phyloP scores from a whole-genome alignment of 2,797 vertebrate genomes.

The Balearica regulorum region DNA sequence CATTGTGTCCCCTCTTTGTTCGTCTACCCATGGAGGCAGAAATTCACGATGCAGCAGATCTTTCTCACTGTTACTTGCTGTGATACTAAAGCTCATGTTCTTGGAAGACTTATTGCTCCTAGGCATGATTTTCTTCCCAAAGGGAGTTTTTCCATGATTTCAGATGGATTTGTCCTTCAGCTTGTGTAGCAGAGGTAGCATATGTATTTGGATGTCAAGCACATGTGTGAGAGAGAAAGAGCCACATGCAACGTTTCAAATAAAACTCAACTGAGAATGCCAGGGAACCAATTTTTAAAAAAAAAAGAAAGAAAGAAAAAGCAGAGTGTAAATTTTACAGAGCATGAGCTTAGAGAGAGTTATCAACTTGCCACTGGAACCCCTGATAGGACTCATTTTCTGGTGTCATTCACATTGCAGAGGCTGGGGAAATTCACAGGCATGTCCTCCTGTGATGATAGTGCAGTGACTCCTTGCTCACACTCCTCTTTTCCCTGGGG shows the following conservation, averaged over 20 bases:
- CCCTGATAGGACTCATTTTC: background rate
- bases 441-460: background rate
- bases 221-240: background rate
- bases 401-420: background rate
- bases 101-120: background rate
- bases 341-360: background rate
- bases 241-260: too few relatives aligned
- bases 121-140: background rate
- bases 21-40: background rate
- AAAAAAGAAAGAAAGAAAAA: background rate
- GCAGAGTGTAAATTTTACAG: background rate
- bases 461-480: background rate
- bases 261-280: background rate
- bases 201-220: background rate
- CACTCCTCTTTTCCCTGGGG: background rate
- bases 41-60: background rate
- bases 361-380: background rate
- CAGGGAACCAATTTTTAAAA: background rate
- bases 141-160: background rate
- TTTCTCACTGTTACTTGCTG: background rate
- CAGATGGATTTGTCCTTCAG: background rate
- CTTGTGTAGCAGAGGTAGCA: background rate
- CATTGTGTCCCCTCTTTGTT: background rate
- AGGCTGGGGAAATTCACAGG: background rate
- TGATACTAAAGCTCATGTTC: rapidly evolving